phyloP scores from a whole-genome alignment of 2,113 vertebrate species.

The Mesembrinibis cayennensis region DNA sequence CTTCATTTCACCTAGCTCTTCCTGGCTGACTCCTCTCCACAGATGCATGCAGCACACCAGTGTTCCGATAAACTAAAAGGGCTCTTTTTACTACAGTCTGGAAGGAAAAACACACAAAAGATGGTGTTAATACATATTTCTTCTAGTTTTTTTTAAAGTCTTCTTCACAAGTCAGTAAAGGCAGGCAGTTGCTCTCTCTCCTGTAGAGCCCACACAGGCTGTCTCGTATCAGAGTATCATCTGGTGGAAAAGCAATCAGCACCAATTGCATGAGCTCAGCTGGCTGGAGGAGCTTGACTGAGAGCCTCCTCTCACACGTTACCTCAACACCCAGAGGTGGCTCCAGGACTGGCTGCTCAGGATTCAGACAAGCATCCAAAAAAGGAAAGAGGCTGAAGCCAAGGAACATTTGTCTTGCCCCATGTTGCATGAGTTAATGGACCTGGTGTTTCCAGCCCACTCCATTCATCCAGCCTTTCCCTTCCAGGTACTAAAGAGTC shows the following conservation, averaged over 20 bases:
- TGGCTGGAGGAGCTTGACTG: neutral
- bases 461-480: neutral
- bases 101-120: neutral
- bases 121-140: neutral
- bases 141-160: neutral
- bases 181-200: neutral
- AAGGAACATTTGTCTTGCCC: neutral
- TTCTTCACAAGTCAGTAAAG: neutral
- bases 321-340: neutral
- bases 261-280: neutral
- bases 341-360: neutral
- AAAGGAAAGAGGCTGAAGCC: neutral
- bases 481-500: neutral
- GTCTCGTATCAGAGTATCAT: neutral
- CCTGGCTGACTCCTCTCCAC: neutral
- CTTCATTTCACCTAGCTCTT: neutral
- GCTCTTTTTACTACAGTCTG: neutral
- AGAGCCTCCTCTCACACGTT: neutral
- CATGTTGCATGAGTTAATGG: neutral
- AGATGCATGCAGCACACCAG: no score
- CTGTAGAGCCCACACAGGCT: neutral
- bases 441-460: neutral
- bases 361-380: neutral
- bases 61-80: neutral
- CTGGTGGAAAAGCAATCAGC: neutral